A percentile compares a stretch with the other conserved stretches of the same genome.
Evolutionary conservation across 2,113 vertebrate genomes (phyloP).

Genomic region (Boulengeromyrus knoepffleri): DNA sequence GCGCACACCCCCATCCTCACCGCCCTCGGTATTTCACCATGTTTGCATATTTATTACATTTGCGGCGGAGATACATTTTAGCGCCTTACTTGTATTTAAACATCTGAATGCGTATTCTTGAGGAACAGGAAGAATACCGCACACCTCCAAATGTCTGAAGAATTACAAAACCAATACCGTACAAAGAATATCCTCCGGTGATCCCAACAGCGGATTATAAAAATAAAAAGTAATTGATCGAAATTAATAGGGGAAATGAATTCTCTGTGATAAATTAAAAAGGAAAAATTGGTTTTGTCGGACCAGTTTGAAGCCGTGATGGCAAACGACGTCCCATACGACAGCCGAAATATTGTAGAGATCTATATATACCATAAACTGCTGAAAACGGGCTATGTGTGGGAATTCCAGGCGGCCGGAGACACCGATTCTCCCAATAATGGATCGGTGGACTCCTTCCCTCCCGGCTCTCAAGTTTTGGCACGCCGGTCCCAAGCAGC

Average conservation of each 20-base stretch:
- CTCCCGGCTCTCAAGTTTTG: constrained; percentile 26
- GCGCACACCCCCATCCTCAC: background rate
- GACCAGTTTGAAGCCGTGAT: constrained; percentile 23
- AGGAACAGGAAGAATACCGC: background rate
- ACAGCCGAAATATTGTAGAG: constrained; percentile 48
- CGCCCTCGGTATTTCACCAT: background rate
- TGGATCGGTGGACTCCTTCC: constrained; percentile 25
- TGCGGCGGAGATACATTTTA: constrained; percentile 7
- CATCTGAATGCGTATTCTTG: background rate
- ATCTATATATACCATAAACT: constrained; percentile 49
- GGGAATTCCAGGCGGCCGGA: constrained; percentile 30
- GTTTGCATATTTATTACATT: background rate
- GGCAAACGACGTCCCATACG: constrained; percentile 40
- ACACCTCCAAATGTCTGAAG: background rate
- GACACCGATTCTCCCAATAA: constrained; percentile 30
- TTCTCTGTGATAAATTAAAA: constrained; percentile 17
- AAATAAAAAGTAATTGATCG: background rate
- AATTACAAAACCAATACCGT: background rate
- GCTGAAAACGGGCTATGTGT: constrained; percentile 41
- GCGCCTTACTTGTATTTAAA: background rate
- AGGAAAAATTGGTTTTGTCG: constrained; percentile 2
- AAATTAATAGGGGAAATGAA: constrained; percentile 15
- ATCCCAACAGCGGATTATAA: background rate
- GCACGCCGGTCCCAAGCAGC: constrained; percentile 23
- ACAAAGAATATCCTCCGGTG: constrained; percentile 4